These are phyloP conservation scores for Mixornis gularis DNA, from an alignment of 2,113 vertebrate genomes.

Conservation along the genomic window DNA sequence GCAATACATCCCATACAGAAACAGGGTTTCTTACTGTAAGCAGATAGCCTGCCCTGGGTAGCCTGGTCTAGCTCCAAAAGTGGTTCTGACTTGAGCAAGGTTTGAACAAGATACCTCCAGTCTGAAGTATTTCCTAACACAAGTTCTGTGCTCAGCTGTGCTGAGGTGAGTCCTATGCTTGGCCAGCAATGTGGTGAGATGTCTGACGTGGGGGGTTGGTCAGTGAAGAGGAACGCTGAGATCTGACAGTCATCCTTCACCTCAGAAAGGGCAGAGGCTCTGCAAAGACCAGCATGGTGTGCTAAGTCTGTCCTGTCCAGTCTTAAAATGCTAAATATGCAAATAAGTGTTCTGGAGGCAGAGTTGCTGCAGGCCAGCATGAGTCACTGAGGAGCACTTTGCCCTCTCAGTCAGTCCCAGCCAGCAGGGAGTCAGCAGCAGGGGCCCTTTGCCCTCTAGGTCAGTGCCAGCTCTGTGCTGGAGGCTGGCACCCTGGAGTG, in stretches of 20 bases:
- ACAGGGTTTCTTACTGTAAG: neutral
- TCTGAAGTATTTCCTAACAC: neutral
- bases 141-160: neutral
- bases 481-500: neutral
- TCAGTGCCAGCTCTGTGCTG: neutral
- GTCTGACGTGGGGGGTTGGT: fast-evolving
- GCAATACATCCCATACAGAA: neutral
- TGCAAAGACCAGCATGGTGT: neutral
- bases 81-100: neutral
- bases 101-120: neutral
- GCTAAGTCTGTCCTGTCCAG: neutral
- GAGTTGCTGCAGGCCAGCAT: neutral
- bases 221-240: fast-evolving
- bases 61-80: neutral
- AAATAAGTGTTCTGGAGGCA: neutral
- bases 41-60: neutral
- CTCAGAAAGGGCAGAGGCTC: neutral
- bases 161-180: fast-evolving
- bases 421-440: neutral
- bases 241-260: neutral
- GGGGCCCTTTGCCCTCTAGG: neutral
- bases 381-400: neutral
- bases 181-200: neutral
- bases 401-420: neutral
- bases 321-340: neutral